Percentiles rank a stretch among this genome's conserved stretches.
Conservation (phyloP, 1,140 invertebrate species). For the Leptoteleia sp. region DNA sequence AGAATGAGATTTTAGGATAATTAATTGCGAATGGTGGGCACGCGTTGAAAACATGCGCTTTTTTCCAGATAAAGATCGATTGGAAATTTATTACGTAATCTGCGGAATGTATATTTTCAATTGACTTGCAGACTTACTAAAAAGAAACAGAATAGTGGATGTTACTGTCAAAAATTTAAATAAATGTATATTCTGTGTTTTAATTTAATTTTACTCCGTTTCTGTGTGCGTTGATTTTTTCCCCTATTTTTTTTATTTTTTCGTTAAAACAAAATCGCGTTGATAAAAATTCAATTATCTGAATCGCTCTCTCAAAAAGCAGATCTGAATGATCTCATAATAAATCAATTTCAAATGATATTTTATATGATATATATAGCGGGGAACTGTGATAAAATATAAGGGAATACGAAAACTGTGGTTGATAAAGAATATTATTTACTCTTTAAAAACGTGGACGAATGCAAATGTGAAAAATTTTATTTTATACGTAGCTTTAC, state of each 20-base stretch:
- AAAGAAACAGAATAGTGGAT: conserved; percentile 3
- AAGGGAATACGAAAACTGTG: no score
- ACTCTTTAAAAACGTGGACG: no score
- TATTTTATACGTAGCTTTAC: no score
- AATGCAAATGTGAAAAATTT: no score
- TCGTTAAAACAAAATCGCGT: not conserved
- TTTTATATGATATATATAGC: no score
- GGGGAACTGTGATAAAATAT: conserved; percentile 2
- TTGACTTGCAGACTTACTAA: not conserved
- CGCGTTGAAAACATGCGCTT: no score
- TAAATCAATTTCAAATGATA: conserved; percentile 12
- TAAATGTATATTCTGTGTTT: conserved; percentile 7
- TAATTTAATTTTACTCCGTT: no score
- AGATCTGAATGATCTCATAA: conserved; percentile 6
- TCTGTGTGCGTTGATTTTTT: not conserved
- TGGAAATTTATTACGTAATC: conserved; percentile 1
- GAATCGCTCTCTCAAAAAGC: conserved; percentile 11
- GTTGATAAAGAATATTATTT: no score
- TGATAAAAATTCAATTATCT: conserved; percentile 15
- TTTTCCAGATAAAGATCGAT: no score
- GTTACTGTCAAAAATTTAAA: conserved; percentile 4
- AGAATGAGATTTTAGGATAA: no score
- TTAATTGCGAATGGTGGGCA: no score
- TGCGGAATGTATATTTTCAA: not conserved
- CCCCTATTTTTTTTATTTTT: not conserved